Evolutionary conservation across 2,113 vertebrate species (phyloP), one percentile per base, ranked within the genome.

Genomic region (Daphoenositta chrysoptera): DNA sequence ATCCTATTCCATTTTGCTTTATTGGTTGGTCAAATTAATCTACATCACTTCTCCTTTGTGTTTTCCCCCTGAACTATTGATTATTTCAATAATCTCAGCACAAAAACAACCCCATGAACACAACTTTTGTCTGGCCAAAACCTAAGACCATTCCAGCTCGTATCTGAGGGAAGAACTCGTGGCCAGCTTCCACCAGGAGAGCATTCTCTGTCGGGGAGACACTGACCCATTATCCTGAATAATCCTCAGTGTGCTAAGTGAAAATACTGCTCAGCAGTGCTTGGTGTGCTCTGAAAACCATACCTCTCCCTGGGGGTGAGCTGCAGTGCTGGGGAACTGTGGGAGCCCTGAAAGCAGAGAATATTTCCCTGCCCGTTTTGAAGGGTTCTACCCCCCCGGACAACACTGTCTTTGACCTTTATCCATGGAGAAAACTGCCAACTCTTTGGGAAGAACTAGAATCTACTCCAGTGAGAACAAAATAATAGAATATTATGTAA

Each of bases 81-180:
- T 10, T 3, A 1, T 39, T 51, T 82, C 35, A 56, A 58, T 19
- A 37, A 31, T 11, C 26, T 56, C 28, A 77, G 56, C 21, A 31
- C 11, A 26, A 48, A 82, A 50, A 40, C 2, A 0, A 1, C 1
- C 11, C 13, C 9, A 13, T 9, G 22, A 60, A 33, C 10, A 19
- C 24, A 48, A 26, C 15, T 71, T 64, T 35, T 3, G 0, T 50
- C 42, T 64, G 14, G 7, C 27, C 30, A 47, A 76, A 88, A 56
- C 28, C 19, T 33, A 15, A 24, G 78, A 22, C 2, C 1, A 1
- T 58, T 47, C 24, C 1, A 3, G 23, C 13, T 78, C 37, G 37
- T 15, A 64, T 60, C 9, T 87, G 35, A 51, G 20, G 12, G 35
- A 63, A 83, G 35, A 87, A 35, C 8, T 27, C 2, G 5, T 17